phyloP scores from a whole-genome alignment of 2,113 vertebrate genomes.

The Semnornis frantzii region DNA sequence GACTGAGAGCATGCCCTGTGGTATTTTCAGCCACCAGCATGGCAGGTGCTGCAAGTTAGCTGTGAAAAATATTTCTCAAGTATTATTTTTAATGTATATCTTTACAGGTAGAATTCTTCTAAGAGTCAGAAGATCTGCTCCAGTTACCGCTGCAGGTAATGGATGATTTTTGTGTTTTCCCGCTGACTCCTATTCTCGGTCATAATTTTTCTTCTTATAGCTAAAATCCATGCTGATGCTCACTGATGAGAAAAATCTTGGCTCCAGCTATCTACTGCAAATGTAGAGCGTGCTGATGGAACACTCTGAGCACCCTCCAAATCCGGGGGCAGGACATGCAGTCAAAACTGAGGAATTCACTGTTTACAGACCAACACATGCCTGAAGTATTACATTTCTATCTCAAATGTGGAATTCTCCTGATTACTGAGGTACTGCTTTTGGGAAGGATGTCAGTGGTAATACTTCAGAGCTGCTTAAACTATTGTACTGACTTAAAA shows the following conservation, averaged over 20 bases:
- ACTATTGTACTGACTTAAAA: neutral
- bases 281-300: neutral
- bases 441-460: neutral
- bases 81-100: neutral
- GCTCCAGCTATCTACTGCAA: neutral
- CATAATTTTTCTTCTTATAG: neutral
- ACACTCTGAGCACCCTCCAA: neutral
- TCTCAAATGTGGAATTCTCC: neutral
- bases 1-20: neutral
- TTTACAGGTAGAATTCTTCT: neutral
- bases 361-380: neutral
- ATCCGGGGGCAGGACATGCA: neutral
- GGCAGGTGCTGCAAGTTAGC: neutral
- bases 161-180: neutral
- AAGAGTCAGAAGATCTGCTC: neutral
- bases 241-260: neutral
- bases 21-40: neutral
- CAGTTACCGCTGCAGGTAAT: neutral
- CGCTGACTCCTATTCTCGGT: neutral
- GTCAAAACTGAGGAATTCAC: neutral
- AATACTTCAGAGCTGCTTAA: neutral
- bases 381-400: neutral
- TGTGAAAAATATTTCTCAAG: neutral
- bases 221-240: neutral
- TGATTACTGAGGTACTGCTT: neutral